Base-by-base conservation (phyloP, 2,797 vertebrate species). In the Mycteria americana region DNA sequence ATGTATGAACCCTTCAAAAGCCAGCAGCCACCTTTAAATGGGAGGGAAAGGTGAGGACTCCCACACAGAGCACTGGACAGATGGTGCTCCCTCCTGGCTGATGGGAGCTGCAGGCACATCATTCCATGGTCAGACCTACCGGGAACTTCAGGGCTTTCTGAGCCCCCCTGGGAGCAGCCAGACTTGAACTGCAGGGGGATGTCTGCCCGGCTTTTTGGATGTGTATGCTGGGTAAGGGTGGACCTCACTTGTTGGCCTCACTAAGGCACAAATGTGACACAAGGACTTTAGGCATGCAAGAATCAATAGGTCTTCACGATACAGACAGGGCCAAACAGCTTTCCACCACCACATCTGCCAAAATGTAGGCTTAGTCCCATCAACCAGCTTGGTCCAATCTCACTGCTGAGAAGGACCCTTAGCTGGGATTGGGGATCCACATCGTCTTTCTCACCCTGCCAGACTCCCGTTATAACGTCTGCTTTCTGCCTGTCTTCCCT, bases 91-190 rank as follows among this genome's bases (percentile, higher is more conserved):
- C 7, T 69, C 37, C 31, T 43, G 57, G 25, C 23, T 64, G 9
- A 28, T 23, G 8, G 31, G 7, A 73, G 22, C 18, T 72, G 14
- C 16, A 59, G 37, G 13, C 18, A 70, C 7, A 39, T 8, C 48
- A 9, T 5, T 85, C 10, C 23, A 18, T 35, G 10, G 33, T 23
- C 6, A 57, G 57, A 56, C 13, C 31, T 76, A 17, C 11, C 9
- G 5, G n/a, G 37, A 82, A 25, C 15, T 64, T 54, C 2, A 0
- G 1, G 6, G 5, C 1, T 75, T 46, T 80, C 53, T 82, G n/a
- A 60, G 7, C 2, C 11, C 28, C 35, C 5, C 22, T 39, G n/a
- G 4, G 12, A 91, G 6, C 27, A 67, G 13, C 9, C 17, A 77
- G 27, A 13, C 18, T 57, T 2, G 11, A 69, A 19, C 15, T 35